A percentile compares a stretch with the other conserved stretches of the same genome.
Conservation (phyloP, 35 echinoderm and acorn worm species). For the Holothuria glaberrima region DNA sequence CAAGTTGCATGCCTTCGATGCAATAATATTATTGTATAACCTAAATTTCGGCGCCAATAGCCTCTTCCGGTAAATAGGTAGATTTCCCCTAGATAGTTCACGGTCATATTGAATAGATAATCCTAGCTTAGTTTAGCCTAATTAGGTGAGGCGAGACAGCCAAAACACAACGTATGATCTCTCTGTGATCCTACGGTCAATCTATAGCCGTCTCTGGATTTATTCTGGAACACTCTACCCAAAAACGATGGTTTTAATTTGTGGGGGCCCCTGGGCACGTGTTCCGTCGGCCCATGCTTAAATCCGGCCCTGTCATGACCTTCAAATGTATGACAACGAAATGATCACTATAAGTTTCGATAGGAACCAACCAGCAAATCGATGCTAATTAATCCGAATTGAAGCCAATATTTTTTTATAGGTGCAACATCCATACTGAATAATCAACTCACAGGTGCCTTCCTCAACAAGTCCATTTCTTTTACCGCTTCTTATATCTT, state of each 20-base stretch:
- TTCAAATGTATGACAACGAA: neutral
- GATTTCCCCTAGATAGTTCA: no score
- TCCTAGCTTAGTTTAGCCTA: no score
- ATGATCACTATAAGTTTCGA: neutral
- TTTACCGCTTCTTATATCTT: slow-evolving; percentile 7
- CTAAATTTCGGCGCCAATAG: neutral
- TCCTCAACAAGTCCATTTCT: neutral
- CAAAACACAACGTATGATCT: neutral
- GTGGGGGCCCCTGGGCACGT: neutral
- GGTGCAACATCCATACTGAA: neutral
- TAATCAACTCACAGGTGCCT: slow-evolving; percentile 4
- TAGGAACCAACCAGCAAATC: slow-evolving; percentile 7
- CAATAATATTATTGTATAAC: neutral
- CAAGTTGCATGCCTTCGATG: neutral
- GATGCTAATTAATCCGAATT: slow-evolving; percentile 17
- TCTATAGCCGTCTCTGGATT: slow-evolving; percentile 7
- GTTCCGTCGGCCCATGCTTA: neutral
- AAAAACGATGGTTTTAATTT: neutral
- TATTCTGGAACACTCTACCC: neutral
- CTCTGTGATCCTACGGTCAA: neutral
- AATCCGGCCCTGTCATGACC: neutral
- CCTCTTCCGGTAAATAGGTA: neutral
- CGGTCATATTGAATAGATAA: no score
- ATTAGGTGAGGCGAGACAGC: neutral
- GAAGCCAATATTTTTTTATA: neutral